Conservation (phyloP, 2,113 vertebrate species). For the Cyprinodon tularosa region DNA sequence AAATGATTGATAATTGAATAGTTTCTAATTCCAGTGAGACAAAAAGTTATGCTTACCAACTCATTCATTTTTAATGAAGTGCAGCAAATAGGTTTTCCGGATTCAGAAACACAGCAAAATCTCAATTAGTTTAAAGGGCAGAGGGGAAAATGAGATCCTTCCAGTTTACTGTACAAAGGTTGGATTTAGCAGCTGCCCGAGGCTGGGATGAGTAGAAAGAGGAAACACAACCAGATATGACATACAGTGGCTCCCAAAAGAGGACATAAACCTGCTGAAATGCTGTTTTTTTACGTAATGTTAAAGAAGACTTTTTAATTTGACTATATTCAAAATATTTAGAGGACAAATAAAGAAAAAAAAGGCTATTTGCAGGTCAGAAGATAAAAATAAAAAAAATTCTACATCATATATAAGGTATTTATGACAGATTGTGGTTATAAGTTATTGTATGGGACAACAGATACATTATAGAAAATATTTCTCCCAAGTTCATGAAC, state of each 20-base stretch:
- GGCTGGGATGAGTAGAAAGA: neutral
- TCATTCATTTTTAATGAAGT: conserved; percentile 51
- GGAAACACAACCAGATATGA: neutral
- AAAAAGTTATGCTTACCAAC: conserved; percentile 8
- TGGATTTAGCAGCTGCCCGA: conserved; percentile 25
- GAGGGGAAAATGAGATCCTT: conserved; percentile 27
- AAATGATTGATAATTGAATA: conserved; percentile 1
- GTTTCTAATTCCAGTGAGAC: neutral
- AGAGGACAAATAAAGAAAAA: neutral
- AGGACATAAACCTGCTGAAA: neutral
- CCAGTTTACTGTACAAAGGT: conserved; percentile 37
- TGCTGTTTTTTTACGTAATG: neutral
- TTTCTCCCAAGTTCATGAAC: too few relatives aligned
- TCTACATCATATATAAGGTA: neutral
- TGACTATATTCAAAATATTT: neutral
- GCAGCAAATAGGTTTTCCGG: conserved; percentile 25
- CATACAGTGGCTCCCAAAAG: neutral
- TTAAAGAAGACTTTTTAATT: neutral
- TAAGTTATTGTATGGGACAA: neutral
- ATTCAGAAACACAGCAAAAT: conserved; percentile 24
- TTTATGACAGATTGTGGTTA: neutral
- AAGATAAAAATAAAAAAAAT: neutral
- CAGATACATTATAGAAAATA: neutral
- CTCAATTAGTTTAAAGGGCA: conserved; percentile 50
- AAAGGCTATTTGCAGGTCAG: neutral